Base-by-base conservation (phyloP, 2,113 vertebrate species). In the Pithys albifrons region DNA sequence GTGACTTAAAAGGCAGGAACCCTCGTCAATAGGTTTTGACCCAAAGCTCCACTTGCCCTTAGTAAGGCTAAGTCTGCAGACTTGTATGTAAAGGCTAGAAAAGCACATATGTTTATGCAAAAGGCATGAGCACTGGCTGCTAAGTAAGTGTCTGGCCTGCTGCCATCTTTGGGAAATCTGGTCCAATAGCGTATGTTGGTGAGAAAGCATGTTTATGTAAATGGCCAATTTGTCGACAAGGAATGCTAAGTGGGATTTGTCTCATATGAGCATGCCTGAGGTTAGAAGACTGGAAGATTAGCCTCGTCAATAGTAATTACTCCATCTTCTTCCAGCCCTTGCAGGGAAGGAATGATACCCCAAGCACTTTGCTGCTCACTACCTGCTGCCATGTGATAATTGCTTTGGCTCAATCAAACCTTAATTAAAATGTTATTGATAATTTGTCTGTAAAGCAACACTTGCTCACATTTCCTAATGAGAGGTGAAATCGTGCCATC, bases 381-480 rank as follows among this genome's bases (percentile, higher is more conserved):
- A 49, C 69, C 49, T 96, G 92, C 88, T 88, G 75, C 64, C 10
- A 1, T 87, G 37, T 81, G 91, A 85, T 96, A 92, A 94, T 94
- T 91, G 85, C 45, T 96, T 91, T 94, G 91, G 62, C 70, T 94
- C 83, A 87, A 57, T 95, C 85, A 93, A 73, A 59, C 52, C 49
- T 64, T 94, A 88, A 90, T 95, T 95, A 93, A 91, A 93, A 84
- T 31, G n/a, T 91, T 96, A 78, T 82, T 91, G 73, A 93, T 96
- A 89, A 92, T 95, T 93, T 92, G 45, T 65, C 76, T 93, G 58
- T 49, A 89, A 80, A 92, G 82, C 75, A 93, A 72, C 54, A 74
- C 48, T 96, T 78, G 57, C 37, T 91, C 29, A 24, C 10, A 9
- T 88, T 72, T 84, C 52, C 82, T 86, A 88, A 77, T 81, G 54